Base-by-base conservation (phyloP, 2,797 vertebrate species). In the Chloroceryle inda region DNA sequence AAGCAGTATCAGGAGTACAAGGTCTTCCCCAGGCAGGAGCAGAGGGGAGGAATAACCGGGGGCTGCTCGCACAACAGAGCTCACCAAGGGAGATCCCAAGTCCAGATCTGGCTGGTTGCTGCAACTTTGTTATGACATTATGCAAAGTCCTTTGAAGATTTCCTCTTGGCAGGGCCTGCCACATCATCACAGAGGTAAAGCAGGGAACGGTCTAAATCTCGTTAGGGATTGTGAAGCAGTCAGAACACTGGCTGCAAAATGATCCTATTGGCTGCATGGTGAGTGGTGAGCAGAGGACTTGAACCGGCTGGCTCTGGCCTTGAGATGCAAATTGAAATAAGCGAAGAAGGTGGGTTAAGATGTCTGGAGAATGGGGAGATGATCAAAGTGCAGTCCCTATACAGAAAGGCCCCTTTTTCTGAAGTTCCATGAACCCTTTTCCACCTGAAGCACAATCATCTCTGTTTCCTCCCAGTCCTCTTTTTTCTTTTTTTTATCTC, bases 91-190 rank as follows among this genome's bases (percentile, higher is more conserved):
- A 79, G 55, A 62, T 47, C 24, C n/a, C 0, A 0, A 59, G 58
- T 2, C 58, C 85, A 37, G 62, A 42, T 87, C 74, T 92, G 84
- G 14, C 92, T 85, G 42, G 7, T 15, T 56, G 27, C 38, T 12
- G 18, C 38, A 64, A 12, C 22, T 45, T 59, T 2, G 21, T 79
- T 50, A 5, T 29, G 68, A 55, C 81, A 68, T 77, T 45, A 50
- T 58, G n/a, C 78, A 91, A 94, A 91, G 37, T 15, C 40, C 64
- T 92, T 80, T 68, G 89, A 92, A 91, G 81, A 45, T 59, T 95
- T 91, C 29, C 68, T 75, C 87, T 72, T 77, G 80, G 81, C 86
- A 91, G 68, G 92, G 26, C 64, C 56, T 89, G 59, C n/a, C n/a
- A 33, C 2, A 1, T 85, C 18, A 1, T 80, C 84, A 62, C 29